Conservation (phyloP, 2,113 vertebrate species). For the Sorex araneus region DNA sequence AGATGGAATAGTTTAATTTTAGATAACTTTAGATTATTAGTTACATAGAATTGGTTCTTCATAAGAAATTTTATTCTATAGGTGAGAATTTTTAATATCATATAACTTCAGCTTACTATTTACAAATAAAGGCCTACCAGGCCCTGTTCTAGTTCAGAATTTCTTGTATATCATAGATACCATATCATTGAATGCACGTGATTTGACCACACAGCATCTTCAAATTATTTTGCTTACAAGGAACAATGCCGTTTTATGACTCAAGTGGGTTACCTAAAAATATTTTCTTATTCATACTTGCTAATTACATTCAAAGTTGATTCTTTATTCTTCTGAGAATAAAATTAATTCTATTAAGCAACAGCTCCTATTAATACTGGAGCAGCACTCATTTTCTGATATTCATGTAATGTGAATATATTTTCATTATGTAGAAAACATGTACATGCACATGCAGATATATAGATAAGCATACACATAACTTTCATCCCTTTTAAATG, state of each 20-base stretch:
- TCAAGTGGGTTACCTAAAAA: neutral
- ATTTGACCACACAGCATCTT: neutral
- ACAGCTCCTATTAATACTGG: neutral
- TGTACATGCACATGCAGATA: too few species aligned
- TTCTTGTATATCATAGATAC: neutral
- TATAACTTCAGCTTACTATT: neutral
- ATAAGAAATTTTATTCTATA: neutral
- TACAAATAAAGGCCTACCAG: neutral
- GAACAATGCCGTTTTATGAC: neutral
- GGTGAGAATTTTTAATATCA: neutral
- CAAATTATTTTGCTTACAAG: neutral
- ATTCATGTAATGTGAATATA: constrained; percentile 69
- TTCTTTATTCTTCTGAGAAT: neutral
- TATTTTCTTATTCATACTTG: neutral
- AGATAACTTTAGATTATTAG: too few species aligned
- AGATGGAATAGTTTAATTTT: too few species aligned
- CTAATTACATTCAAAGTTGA: constrained; percentile 5
- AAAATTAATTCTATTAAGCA: too few species aligned
- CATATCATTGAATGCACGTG: neutral
- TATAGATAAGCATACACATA: neutral
- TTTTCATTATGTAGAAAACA: too few species aligned
- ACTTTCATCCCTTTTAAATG: constrained; percentile 61
- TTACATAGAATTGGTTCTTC: neutral
- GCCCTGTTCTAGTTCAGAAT: neutral
- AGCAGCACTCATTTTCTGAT: constrained; percentile 62